phyloP scores from a whole-genome alignment of 2,113 vertebrate species.

The Ceuthmochares aereus region DNA sequence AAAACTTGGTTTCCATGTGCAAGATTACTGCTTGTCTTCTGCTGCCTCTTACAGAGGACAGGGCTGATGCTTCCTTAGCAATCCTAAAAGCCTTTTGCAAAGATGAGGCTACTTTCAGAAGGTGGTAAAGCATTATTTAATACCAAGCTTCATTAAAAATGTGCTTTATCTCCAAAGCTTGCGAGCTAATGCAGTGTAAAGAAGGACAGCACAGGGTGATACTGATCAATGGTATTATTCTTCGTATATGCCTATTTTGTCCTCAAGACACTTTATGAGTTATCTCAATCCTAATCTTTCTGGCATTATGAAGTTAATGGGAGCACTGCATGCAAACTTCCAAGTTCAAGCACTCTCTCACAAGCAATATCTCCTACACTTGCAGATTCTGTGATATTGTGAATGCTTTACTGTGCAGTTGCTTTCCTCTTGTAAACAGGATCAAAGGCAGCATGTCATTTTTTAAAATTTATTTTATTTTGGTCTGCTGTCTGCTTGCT shows the following conservation, averaged over 20 bases:
- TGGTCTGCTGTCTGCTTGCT: conserved; percentile 61
- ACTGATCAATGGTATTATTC: background rate
- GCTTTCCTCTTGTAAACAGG: conserved; percentile 53
- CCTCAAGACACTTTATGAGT: background rate
- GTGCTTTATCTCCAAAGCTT: background rate
- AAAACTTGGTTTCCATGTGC: background rate
- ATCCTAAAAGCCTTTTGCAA: background rate
- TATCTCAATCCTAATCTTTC: background rate
- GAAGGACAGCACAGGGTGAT: background rate
- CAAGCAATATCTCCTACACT: background rate
- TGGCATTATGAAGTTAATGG: background rate
- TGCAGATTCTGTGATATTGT: conserved; percentile 43
- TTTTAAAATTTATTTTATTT: conserved; percentile 47
- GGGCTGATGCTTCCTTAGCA: background rate
- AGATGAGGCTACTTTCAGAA: background rate
- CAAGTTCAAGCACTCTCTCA: conserved; percentile 45
- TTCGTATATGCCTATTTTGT: background rate
- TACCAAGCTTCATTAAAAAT: conserved; percentile 7
- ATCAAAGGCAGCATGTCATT: conserved; percentile 49
- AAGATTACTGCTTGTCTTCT: background rate
- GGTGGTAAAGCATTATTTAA: background rate
- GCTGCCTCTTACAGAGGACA: background rate
- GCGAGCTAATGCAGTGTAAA: background rate
- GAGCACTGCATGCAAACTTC: conserved; percentile 11
- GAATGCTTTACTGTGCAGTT: conserved; percentile 9